Conservation (phyloP, 2,113 vertebrate species). For the Orthonyx spaldingii region DNA sequence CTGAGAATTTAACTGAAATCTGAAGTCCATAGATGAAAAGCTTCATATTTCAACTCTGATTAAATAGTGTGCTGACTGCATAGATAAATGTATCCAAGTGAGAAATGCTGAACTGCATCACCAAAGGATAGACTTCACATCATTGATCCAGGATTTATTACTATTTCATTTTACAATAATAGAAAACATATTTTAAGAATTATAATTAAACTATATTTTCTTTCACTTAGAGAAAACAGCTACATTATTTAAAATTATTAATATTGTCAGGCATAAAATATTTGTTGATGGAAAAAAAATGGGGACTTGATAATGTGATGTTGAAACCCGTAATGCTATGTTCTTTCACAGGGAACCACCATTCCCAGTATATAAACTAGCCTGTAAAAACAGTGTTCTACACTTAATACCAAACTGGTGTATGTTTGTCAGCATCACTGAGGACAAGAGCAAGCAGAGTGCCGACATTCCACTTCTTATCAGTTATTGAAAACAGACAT, state of each 20-base stretch:
- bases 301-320: neutral
- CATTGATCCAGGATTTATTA: neutral
- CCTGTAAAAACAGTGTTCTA: neutral
- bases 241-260: neutral
- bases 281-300: neutral
- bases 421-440: constrained; percentile 31
- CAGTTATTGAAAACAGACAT: constrained; percentile 47
- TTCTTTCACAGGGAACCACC: neutral
- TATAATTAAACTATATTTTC: neutral
- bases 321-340: neutral
- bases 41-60: neutral
- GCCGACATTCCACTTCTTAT: constrained; percentile 20
- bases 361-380: neutral
- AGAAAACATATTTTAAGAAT: neutral
- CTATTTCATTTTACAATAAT: neutral
- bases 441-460: constrained; percentile 38
- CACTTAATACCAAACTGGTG: neutral
- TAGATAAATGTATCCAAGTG: neutral
- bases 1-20: neutral
- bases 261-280: neutral
- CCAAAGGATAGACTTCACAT: neutral
- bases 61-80: neutral
- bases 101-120: neutral
- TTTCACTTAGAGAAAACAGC: neutral
- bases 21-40: neutral